A percentile compares a stretch with the other conserved stretches of the same genome.
Evolutionary conservation across 1,140 invertebrate species (phyloP).

Genomic region (Adelges cooleyi): DNA sequence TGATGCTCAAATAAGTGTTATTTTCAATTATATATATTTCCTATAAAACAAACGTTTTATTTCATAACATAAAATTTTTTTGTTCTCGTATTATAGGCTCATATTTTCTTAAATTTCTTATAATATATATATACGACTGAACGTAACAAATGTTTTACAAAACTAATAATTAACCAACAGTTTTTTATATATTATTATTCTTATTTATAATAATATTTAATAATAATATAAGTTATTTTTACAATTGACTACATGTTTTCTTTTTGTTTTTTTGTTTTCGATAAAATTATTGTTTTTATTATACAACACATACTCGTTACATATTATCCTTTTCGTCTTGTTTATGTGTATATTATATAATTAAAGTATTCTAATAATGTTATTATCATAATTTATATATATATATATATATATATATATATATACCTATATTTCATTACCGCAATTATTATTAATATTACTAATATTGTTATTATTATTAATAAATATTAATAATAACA

Average conservation of each 20-base stretch:
- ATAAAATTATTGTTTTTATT: background rate
- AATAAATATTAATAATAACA: no score
- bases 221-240: constrained; percentile 26
- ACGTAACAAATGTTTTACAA: constrained; percentile 29
- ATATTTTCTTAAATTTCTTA: constrained; percentile 22
- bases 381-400: constrained; percentile 7
- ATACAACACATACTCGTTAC: background rate
- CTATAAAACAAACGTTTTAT: constrained; percentile 29
- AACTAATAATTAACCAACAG: constrained; percentile 29
- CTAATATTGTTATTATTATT: no score
- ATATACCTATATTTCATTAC: background rate
- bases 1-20: background rate
- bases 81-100: constrained; percentile 20
- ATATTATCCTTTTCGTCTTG: no score
- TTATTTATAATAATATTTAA: constrained; percentile 21
- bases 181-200: constrained; percentile 25
- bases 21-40: constrained; percentile 28
- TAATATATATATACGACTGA: constrained; percentile 27
- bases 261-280: background rate
- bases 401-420: background rate
- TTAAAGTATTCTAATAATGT: constrained; percentile 7
- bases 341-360: no score
- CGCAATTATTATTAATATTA: no score
- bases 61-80: constrained; percentile 21
- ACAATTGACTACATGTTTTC: constrained; percentile 27